Conservation (phyloP, 2,113 vertebrate species). For the Hippocampus zosterae region DNA sequence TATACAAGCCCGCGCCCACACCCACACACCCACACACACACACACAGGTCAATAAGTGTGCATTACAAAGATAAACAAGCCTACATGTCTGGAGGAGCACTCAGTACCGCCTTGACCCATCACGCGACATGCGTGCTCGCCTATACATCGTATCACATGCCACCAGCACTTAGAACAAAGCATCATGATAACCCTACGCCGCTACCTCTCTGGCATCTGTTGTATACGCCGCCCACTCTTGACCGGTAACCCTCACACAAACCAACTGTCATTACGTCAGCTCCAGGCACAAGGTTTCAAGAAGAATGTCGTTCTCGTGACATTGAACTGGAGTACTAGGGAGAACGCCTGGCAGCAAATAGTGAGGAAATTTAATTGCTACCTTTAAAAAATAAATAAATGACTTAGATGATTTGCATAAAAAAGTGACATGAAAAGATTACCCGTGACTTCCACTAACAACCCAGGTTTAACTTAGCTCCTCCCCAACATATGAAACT, state of each 20-base stretch:
- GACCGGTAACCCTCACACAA: conserved; percentile 47
- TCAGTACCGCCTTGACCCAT: conserved; percentile 46
- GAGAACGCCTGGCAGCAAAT: not conserved
- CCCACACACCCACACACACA: not conserved
- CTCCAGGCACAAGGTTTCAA: not conserved
- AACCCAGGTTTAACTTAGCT: not conserved
- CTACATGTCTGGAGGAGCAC: conserved; percentile 48
- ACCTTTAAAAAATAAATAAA: too few species aligned
- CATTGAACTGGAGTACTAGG: not conserved
- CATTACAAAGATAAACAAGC: conserved; percentile 45
- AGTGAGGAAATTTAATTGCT: too few species aligned
- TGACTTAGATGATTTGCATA: not conserved
- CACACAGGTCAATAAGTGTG: conserved; percentile 18
- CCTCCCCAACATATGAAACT: not conserved
- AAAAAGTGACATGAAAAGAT: too few species aligned
- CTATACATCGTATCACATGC: conserved; percentile 11
- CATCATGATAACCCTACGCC: conserved; percentile 54
- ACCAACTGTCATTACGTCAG: conserved; percentile 12
- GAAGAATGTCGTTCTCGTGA: not conserved
- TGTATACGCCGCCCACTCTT: conserved; percentile 53
- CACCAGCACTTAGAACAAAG: conserved; percentile 47
- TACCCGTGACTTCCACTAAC: not conserved
- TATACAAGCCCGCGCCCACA: too few species aligned
- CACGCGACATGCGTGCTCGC: conserved; percentile 10
- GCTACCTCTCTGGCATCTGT: conserved; percentile 58